Conservation (phyloP, 2,888 invertebrate species). For the Idaea aversata region DNA sequence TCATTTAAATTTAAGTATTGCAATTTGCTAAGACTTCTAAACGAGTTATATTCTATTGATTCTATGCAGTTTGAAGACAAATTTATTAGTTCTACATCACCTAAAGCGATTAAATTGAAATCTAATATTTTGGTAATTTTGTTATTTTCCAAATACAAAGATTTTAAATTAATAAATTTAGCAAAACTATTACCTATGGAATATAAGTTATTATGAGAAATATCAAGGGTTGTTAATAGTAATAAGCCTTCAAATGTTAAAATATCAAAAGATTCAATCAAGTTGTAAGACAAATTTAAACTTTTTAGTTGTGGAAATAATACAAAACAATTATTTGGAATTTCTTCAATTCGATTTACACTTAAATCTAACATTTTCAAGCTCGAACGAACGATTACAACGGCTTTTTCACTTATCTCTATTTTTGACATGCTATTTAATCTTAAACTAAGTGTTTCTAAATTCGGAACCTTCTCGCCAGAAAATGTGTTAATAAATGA, state of each 20-base stretch:
- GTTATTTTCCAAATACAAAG: conserved; percentile 19
- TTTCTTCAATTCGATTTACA: conserved; percentile 8
- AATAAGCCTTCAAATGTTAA: conserved; percentile 19
- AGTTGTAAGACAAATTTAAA: conserved; percentile 18
- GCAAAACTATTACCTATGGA: conserved; percentile 16
- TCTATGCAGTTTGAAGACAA: conserved; percentile 16
- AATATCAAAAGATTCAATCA: conserved; percentile 14
- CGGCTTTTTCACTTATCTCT: not conserved
- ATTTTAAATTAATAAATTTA: conserved; percentile 13
- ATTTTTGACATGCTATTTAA: not conserved
- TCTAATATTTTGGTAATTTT: conserved; percentile 9
- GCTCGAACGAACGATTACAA: not conserved
- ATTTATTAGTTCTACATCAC: conserved; percentile 8
- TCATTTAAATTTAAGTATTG: conserved; percentile 19
- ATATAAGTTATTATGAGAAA: conserved; percentile 15
- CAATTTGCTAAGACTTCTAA: conserved; percentile 10
- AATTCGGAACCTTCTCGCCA: not conserved
- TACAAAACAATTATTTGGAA: conserved; percentile 15
- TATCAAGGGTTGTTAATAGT: conserved; percentile 11
- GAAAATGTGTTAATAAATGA: not conserved
- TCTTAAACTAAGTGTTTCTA: conserved; percentile 5
- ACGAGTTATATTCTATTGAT: conserved; percentile 12
- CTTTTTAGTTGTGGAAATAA: conserved; percentile 12
- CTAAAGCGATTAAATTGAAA: conserved; percentile 12
- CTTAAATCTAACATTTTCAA: conserved; percentile 13